Evolutionary conservation across 2,797 vertebrate genomes (phyloP).

Genomic region (Diplodus sargus): DNA sequence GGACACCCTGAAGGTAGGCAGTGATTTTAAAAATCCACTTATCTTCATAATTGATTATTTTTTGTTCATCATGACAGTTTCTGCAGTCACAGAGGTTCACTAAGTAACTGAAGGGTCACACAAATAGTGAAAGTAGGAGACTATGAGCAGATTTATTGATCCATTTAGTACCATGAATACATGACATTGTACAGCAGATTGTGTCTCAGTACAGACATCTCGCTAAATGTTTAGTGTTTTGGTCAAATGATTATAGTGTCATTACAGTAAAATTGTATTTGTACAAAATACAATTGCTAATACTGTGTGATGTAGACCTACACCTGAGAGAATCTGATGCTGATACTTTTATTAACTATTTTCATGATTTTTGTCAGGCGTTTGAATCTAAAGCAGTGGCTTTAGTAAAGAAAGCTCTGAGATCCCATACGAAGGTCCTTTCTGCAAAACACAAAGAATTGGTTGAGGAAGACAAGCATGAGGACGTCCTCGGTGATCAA

Average conservation of each 20-base stretch:
- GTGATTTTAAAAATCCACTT: not conserved
- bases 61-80: not conserved
- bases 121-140: too few relatives aligned
- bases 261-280: not conserved
- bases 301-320: not conserved
- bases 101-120: not conserved
- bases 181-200: too few relatives aligned
- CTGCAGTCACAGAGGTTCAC: not conserved
- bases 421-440: not conserved
- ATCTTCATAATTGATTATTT: not conserved
- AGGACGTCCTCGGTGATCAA: not conserved
- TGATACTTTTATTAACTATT: not conserved
- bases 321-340: not conserved
- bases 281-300: not conserved
- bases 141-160: too few relatives aligned
- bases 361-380: conserved; percentile 10
- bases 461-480: not conserved
- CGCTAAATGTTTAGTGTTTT: too few relatives aligned
- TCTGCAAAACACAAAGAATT: not conserved
- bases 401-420: conserved; percentile 1
- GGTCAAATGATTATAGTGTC: not conserved
- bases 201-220: too few relatives aligned
- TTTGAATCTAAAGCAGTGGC: conserved; percentile 15
- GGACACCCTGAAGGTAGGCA: conserved; percentile 10
- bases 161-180: too few relatives aligned